Base-by-base conservation (phyloP, 2,797 vertebrate species). In the Anguilla pacifica region DNA sequence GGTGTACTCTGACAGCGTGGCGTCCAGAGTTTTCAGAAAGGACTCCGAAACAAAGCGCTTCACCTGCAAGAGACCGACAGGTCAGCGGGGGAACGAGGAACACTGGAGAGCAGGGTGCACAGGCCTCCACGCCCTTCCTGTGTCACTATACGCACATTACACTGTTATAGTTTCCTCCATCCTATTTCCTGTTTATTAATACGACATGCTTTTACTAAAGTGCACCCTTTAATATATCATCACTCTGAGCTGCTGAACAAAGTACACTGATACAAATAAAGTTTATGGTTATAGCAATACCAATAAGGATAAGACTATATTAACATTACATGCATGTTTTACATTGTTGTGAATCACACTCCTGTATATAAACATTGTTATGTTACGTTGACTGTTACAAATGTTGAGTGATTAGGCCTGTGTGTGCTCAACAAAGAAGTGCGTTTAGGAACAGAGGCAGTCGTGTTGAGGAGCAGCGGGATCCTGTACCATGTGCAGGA, bases 31-130 rank as follows among this genome's bases (percentile, higher is more conserved):
- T 92, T 97, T 99, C 74, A 99, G 93, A 93, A 99, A 96, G 0
- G 96, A 94, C 89, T 99, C 98, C 0, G 96, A 96, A 39, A 99
- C 98, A 0, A 98, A 96, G 86, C 97, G 96, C 87, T 98, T 97
- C 1, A 99, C 97, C 98, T 99, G 67, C 0, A 11, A 2, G 86
- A 74, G 57, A 88, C 1, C 2, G 53, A 25, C 61, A 6, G 2
- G 0, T 57, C 31, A 74, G 51, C 3, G n/a, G 5, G 72, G 59
- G 4, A 11, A 79, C 22, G 1, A 83, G 25, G 53, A 85, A 67
- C 64, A 5, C 64, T 67, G 64, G 64, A 67, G 51, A 53, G 43
- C 43, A 46, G 43, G 43, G 17, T 61, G 19, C 15, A 67, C 64
- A 67, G 64, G 57, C 57, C 57, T 59, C 57, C 15, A 2, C 15